These are phyloP conservation scores for Thalassophryne amazonica DNA, from an alignment of 2,797 vertebrate species.

Conservation along the genomic window DNA sequence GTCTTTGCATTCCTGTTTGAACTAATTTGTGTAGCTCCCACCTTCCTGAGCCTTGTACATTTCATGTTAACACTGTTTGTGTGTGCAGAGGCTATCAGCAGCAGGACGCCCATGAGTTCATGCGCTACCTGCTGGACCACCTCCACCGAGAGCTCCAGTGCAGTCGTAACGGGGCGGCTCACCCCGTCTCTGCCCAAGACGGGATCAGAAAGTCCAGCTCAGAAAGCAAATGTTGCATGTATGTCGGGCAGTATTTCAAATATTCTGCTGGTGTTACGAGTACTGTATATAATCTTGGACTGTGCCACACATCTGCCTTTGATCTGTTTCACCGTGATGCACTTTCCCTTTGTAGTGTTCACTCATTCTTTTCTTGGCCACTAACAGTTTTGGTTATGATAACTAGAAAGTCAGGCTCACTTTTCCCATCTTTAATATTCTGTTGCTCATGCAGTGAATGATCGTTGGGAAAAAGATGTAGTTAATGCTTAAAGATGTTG, in stretches of 20 bases:
- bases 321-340: too few species aligned
- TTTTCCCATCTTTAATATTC: too few species aligned
- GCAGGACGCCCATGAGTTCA: slow-evolving; percentile 98
- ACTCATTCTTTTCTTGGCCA: too few species aligned
- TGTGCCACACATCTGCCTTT: too few species aligned
- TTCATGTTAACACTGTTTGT: too few species aligned
- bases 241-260: slow-evolving; percentile 47
- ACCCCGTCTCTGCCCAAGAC: slow-evolving; percentile 79
- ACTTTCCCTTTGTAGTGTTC: too few species aligned
- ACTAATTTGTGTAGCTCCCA: too few species aligned
- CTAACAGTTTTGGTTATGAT: too few species aligned
- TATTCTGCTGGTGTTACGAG: background rate
- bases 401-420: too few species aligned
- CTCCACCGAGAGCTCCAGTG: slow-evolving; percentile 95
- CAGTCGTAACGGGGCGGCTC: slow-evolving; percentile 84
- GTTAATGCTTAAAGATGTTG: background rate
- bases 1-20: too few species aligned
- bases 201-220: slow-evolving; percentile 73
- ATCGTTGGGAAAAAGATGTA: background rate
- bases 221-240: slow-evolving; percentile 91
- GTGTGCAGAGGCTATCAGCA: slow-evolving; percentile 93
- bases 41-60: too few species aligned
- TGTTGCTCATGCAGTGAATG: background rate
- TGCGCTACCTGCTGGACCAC: slow-evolving; percentile 98
- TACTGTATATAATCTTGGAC: too few species aligned